These are phyloP conservation scores for Heteropelma amictum DNA, from an alignment of 2,888 invertebrate genomes.

Conservation along the genomic window DNA sequence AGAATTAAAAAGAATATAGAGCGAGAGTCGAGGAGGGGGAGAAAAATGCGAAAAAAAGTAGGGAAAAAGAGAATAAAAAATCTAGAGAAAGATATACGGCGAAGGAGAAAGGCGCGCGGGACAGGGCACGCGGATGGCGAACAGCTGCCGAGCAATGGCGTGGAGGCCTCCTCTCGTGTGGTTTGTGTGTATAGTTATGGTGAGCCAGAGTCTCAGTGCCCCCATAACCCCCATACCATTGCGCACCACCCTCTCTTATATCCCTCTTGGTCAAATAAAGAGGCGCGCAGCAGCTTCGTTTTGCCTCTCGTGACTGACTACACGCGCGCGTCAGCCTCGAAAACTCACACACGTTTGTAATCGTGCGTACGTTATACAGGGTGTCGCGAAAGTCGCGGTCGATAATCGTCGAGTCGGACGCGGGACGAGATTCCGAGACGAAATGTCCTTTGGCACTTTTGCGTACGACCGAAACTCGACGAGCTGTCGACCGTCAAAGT, in stretches of 20 bases:
- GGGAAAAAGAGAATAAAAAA: conserved; percentile 28
- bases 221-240: conserved; percentile 67
- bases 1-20: conserved; percentile 60
- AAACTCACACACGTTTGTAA: conserved; percentile 36
- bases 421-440: too few species aligned
- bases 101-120: conserved; percentile 63
- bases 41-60: conserved; percentile 10
- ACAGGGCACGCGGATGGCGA: conserved; percentile 73
- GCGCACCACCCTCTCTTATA: conserved; percentile 32
- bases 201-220: conserved; percentile 45
- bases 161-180: conserved; percentile 62
- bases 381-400: too few species aligned
- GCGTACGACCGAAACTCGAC: too few species aligned
- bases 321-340: conserved; percentile 47
- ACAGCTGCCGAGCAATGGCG: conserved; percentile 72
- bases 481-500: too few species aligned
- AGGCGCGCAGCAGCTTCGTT: conserved; percentile 18
- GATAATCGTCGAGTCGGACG: too few species aligned
- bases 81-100: conserved; percentile 51
- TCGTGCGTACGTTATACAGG: too few species aligned
- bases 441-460: too few species aligned
- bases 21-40: conserved; percentile 25
- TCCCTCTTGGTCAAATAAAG: conserved; percentile 42
- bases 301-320: conserved; percentile 40
- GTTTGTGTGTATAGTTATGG: too few species aligned